A percentile compares a stretch with the other conserved stretches of the same genome.
Evolutionary conservation across 2,888 invertebrate species (phyloP).

Genomic region (Lingula anatina): DNA sequence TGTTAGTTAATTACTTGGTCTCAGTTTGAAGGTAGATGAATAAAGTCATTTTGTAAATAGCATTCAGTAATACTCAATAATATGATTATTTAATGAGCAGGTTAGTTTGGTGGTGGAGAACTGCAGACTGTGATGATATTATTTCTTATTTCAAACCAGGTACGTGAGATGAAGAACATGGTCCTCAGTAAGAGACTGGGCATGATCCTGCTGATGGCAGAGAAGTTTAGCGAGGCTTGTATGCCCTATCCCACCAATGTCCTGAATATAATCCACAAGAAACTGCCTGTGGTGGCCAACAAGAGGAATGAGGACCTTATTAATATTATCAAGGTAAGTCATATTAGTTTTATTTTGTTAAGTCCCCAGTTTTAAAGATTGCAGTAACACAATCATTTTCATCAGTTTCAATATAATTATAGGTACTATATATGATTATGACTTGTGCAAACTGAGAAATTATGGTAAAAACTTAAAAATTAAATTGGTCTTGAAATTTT

Average conservation of each 20-base stretch:
- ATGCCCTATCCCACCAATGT: slow-evolving; percentile 40
- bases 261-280: slow-evolving; percentile 28
- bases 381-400: neutral
- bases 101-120: too few species aligned
- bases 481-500: neutral
- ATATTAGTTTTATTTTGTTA: neutral
- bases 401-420: too few species aligned
- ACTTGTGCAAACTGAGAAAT: neutral
- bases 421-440: too few species aligned
- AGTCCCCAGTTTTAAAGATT: neutral
- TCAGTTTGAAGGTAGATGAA: neutral
- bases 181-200: slow-evolving; percentile 29
- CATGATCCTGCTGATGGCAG: slow-evolving; percentile 33
- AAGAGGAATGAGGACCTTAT: slow-evolving; percentile 46
- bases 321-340: slow-evolving; percentile 45
- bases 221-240: slow-evolving; percentile 31
- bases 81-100: too few species aligned
- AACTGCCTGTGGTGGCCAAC: slow-evolving; percentile 41
- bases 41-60: neutral
- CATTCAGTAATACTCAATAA: too few species aligned
- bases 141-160: too few species aligned
- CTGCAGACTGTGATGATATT: too few species aligned
- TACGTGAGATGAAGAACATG: slow-evolving; percentile 42
- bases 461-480: neutral
- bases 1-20: neutral